Conservation (phyloP, 2,113 vertebrate species). For the Collichthys lucidus region DNA sequence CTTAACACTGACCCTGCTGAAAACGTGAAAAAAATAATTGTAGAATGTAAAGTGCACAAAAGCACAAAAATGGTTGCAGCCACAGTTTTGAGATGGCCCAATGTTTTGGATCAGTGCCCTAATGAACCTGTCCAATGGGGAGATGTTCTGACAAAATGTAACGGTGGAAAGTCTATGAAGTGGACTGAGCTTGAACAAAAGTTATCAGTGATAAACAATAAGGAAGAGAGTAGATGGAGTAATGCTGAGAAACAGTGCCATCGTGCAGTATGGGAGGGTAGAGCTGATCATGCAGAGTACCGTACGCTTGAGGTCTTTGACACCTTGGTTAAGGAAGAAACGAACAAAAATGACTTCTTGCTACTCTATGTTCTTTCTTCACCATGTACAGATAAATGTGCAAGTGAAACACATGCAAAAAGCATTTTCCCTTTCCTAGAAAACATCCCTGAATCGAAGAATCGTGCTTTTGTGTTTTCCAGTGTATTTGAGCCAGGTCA, state of each 20-base stretch:
- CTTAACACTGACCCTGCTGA: accelerated
- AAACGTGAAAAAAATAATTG: accelerated
- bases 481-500: no score
- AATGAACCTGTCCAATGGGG: accelerated
- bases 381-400: no score
- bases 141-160: background rate
- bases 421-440: no score
- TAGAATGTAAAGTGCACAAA: background rate
- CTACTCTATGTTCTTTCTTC: constrained; percentile 21
- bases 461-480: constrained; percentile 21
- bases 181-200: no score
- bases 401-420: no score
- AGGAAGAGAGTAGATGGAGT: no score
- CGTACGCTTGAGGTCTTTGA: background rate
- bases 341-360: background rate
- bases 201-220: no score
- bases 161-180: no score
- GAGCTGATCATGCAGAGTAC: constrained; percentile 27
- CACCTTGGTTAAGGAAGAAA: background rate
- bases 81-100: constrained; percentile 10
- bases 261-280: no score
- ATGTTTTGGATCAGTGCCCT: constrained; percentile 24
- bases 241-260: no score
- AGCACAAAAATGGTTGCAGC: background rate
- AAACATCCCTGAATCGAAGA: no score